phyloP scores from a whole-genome alignment of 2,888 invertebrate genomes.

The Meliscaeva auricollis region DNA sequence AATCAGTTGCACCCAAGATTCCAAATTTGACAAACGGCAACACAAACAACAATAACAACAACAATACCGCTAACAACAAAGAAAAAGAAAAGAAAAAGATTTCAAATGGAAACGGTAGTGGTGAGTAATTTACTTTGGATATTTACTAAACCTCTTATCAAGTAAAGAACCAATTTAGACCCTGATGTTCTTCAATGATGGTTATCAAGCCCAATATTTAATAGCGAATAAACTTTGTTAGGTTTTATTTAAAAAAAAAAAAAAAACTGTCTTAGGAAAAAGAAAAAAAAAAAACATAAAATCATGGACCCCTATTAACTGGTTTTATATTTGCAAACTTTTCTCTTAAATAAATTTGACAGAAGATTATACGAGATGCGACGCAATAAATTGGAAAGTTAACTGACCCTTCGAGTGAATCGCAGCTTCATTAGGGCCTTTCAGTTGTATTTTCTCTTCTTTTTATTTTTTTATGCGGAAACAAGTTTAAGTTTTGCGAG shows the following conservation, averaged over 20 bases:
- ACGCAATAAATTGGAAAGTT: conserved; percentile 50
- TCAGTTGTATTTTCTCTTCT: conserved; percentile 7
- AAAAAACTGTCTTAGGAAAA: not conserved
- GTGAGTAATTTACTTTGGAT: conserved; percentile 76
- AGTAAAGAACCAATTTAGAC: no score
- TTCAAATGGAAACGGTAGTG: conserved; percentile 74
- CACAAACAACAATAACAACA: conserved; percentile 16
- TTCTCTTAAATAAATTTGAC: conserved; percentile 20
- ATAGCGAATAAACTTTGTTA: no score
- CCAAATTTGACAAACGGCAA: conserved; percentile 64
- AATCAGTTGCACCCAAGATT: conserved; percentile 62
- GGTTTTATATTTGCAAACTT: conserved; percentile 23
- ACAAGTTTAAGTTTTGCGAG: not conserved
- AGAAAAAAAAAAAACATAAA: not conserved
- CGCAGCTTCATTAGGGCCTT: conserved; percentile 19
- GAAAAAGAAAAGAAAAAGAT: conserved; percentile 82
- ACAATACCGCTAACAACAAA: conserved; percentile 75
- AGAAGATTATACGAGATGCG: conserved; percentile 23
- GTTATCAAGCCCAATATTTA: no score
- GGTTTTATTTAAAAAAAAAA: no score
- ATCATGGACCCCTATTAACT: conserved; percentile 31
- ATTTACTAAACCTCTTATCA: not conserved
- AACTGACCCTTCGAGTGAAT: conserved; percentile 42
- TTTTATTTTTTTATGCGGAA: not conserved
- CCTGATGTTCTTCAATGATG: no score